phyloP scores from a whole-genome alignment of 2,888 invertebrate species.

The Cenopis cana region DNA sequence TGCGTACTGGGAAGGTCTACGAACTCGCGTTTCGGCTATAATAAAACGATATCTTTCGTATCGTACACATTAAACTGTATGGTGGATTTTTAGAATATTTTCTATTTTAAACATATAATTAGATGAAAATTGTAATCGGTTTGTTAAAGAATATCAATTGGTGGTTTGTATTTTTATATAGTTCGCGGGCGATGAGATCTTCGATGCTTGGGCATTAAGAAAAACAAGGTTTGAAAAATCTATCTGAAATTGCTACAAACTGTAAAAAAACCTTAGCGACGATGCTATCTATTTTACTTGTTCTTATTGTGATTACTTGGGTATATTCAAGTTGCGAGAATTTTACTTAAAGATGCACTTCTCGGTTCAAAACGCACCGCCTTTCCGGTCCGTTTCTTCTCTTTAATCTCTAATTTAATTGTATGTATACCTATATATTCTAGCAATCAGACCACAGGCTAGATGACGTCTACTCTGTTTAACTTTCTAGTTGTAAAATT shows the following conservation, averaged over 20 bases:
- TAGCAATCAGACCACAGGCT: constrained; percentile 3
- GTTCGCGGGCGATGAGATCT: neutral
- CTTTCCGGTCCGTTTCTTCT: constrained; percentile 15
- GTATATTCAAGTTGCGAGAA: neutral
- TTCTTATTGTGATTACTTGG: neutral
- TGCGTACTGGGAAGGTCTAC: constrained; percentile 10
- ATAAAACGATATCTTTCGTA: neutral
- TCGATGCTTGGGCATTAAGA: neutral
- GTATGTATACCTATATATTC: neutral
- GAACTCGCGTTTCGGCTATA: constrained; percentile 22
- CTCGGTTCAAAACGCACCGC: neutral
- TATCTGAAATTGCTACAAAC: too few species aligned
- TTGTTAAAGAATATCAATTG: neutral
- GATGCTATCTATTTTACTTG: too few species aligned
- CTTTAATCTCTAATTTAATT: constrained; percentile 26
- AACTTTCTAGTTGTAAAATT: constrained; percentile 13
- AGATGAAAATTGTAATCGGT: neutral
- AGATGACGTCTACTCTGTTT: neutral
- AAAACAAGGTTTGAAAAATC: neutral
- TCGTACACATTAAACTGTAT: neutral
- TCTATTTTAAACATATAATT: neutral
- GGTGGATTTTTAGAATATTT: neutral
- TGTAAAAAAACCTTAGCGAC: too few species aligned
- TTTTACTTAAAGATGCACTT: constrained; percentile 5
- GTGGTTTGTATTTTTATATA: neutral